These are phyloP conservation scores for Drosophila oshimai DNA, from an alignment of 1,140 invertebrate species.

Conservation along the genomic window DNA sequence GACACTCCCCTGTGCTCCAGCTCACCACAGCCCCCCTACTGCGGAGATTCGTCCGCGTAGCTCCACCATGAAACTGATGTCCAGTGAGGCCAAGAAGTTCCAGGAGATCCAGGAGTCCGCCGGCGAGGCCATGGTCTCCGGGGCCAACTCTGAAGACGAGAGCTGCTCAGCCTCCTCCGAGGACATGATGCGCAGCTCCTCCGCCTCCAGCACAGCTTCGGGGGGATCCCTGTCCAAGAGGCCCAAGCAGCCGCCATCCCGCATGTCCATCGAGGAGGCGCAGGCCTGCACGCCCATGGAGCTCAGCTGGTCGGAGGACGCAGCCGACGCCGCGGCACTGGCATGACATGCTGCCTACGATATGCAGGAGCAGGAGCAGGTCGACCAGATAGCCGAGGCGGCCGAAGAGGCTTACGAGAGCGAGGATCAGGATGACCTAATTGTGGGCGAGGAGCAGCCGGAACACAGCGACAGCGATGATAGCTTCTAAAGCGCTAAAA, in stretches of 20 bases:
- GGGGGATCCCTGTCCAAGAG: conserved; percentile 44
- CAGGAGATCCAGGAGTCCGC: conserved; percentile 86
- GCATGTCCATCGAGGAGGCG: conserved; percentile 80
- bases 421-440: conserved; percentile 42
- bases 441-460: conserved; percentile 40
- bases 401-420: conserved; percentile 72
- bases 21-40: conserved; percentile 46
- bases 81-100: conserved; percentile 77
- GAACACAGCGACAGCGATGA: conserved; percentile 43
- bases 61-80: conserved; percentile 71
- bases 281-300: conserved; percentile 82
- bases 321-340: conserved; percentile 58
- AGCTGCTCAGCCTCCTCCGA: conserved; percentile 83
- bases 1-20: conserved; percentile 47
- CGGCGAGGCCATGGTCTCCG: conserved; percentile 86
- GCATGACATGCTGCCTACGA: conserved; percentile 69
- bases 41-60: conserved; percentile 51
- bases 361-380: no score
- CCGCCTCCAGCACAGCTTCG: conserved; percentile 61
- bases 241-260: conserved; percentile 53
- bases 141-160: conserved; percentile 85
- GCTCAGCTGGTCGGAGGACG: conserved; percentile 83
- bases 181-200: conserved; percentile 69
- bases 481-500: conserved; percentile 66
- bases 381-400: conserved; percentile 65